Base-by-base conservation (phyloP, 2,113 vertebrate species). In the Tyto alba region DNA sequence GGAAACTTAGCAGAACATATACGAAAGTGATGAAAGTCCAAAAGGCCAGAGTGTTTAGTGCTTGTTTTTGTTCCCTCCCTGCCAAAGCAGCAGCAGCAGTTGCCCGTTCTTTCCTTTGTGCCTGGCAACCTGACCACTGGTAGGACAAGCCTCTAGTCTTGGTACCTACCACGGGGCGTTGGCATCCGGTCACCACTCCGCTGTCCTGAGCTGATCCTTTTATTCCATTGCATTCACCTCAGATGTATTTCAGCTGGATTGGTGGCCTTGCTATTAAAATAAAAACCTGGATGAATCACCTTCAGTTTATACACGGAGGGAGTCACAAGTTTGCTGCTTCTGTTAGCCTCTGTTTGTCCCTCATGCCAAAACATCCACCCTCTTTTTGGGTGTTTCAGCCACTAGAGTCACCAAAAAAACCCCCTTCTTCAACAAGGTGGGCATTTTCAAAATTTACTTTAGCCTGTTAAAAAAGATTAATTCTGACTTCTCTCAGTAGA, bases 241-340 rank as follows among this genome's bases (percentile, higher is more conserved):
- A 94, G 89, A 89, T 66, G 93, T 84, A 92, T 97, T 97, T 97
- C 96, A 93, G 91, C 97, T 97, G 96, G 93, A 89, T 94, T 78
- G 86, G 96, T 97, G 97, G 98, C 98, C 94, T 90, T 76, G 88
- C 92, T 94, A 74, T 97, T 97, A 96, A 97, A 98, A 90, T 98
- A 95, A 91, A 97, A 97, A 53, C 88, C 97, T 96, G 85, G 74
- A 97, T 98, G 97, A 98, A 97, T 98, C 97, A 98, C 94, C 96
- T 95, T 45, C 63, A 88, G 96, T 94, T 96, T 89, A 86, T 88
- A 57, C 7, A 69, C 6, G 41, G 95, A 92, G 59, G 4, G 85
- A 93, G 88, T 40, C 88, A 89, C 80, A 95, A 89, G 67, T 76
- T 78, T 57, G 95, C 90, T 96, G 93, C 96, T 97, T 94, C 96